A percentile compares a stretch with the other conserved stretches of the same genome.
These are phyloP conservation scores for Sitophilus oryzae DNA, from an alignment of 1,140 invertebrate species.

Conservation along the genomic window DNA sequence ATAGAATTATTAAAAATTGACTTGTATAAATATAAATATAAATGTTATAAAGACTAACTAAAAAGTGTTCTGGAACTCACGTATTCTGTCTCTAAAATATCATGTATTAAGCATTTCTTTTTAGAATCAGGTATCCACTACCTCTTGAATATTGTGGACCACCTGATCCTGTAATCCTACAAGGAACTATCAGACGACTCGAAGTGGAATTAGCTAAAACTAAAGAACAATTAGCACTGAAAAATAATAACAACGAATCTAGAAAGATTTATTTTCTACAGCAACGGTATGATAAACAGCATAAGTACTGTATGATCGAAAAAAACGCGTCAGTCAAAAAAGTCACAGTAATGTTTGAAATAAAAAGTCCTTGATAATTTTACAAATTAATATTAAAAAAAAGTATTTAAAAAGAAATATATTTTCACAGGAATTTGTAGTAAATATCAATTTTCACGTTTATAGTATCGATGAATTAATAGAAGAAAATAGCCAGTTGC, in stretches of 20 bases:
- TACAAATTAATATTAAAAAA: too few species aligned
- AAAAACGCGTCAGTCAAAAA: too few species aligned
- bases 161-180: constrained; percentile 47
- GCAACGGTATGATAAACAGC: constrained; percentile 35
- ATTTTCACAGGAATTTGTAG: background rate
- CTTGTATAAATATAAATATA: too few species aligned
- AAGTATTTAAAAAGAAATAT: too few species aligned
- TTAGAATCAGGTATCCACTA: constrained; percentile 48
- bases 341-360: too few species aligned
- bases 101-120: background rate
- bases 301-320: constrained; percentile 23
- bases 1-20: background rate
- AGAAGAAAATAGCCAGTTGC: constrained; percentile 31
- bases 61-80: too few species aligned
- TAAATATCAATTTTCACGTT: constrained; percentile 7
- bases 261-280: constrained; percentile 37
- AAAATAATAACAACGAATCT: constrained; percentile 34
- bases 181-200: constrained; percentile 47
- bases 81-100: too few species aligned
- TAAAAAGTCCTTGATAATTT: too few species aligned
- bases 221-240: constrained; percentile 32
- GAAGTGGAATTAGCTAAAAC: constrained; percentile 44
- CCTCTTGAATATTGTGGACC: constrained; percentile 48
- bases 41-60: too few species aligned
- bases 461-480: constrained; percentile 34